These are phyloP conservation scores for Austrofundulus limnaeus DNA, from an alignment of 2,113 vertebrate species.

Conservation along the genomic window DNA sequence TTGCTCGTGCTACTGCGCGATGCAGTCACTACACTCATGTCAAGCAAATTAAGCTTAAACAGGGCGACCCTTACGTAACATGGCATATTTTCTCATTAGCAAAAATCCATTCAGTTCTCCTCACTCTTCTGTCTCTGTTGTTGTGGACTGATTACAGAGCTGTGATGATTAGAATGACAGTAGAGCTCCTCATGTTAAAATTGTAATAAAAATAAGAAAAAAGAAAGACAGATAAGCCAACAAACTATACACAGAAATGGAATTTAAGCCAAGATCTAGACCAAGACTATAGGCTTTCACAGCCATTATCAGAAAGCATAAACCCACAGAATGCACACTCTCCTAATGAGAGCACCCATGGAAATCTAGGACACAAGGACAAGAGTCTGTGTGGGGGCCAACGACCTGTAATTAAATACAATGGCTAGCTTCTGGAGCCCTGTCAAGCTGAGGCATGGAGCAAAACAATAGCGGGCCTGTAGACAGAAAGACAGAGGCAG, in stretches of 20 bases:
- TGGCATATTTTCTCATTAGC: constrained; percentile 71
- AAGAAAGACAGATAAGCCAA: constrained; percentile 40
- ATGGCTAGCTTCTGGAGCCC: constrained; percentile 74
- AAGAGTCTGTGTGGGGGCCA: constrained; percentile 71
- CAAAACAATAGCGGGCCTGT: constrained; percentile 76
- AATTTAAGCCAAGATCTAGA: constrained; percentile 16
- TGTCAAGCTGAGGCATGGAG: constrained; percentile 64
- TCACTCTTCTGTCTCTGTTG: constrained; percentile 29
- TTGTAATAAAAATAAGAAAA: constrained; percentile 40
- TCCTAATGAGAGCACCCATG: constrained; percentile 77
- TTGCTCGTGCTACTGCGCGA: constrained; percentile 37
- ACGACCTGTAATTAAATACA: constrained; percentile 80
- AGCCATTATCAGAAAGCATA: constrained; percentile 34
- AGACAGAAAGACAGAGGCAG: constrained; percentile 44
- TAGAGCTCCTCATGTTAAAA: constrained; percentile 27
- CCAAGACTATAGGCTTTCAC: constrained; percentile 34
- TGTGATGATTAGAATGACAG: constrained; percentile 47
- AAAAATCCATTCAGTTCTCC: constrained; percentile 41
- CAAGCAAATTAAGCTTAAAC: constrained; percentile 68
- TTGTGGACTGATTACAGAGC: constrained; percentile 51
- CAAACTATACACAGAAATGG: constrained; percentile 21
- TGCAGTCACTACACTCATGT: constrained; percentile 54
- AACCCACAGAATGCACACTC: constrained; percentile 34
- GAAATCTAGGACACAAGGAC: constrained; percentile 79
- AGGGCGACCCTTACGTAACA: constrained; percentile 67